phyloP scores from a whole-genome alignment of 2,113 vertebrate species.

The Eretmochelys imbricata region DNA sequence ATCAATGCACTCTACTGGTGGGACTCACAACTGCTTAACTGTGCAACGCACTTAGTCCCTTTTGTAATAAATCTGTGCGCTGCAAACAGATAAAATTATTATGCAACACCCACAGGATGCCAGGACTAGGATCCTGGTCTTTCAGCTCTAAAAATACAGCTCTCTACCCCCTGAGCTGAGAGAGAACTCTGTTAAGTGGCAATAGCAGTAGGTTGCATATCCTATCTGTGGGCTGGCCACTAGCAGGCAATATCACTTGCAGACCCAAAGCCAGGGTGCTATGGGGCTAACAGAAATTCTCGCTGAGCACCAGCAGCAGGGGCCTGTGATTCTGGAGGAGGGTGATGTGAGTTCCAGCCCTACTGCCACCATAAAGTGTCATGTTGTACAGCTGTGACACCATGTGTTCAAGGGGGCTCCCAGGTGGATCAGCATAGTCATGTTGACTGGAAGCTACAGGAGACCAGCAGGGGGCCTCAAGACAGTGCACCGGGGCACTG shows the following conservation, averaged over 20 bases:
- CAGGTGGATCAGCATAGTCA: neutral
- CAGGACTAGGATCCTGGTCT: neutral
- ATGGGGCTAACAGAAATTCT: neutral
- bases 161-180: accelerated
- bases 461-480: neutral
- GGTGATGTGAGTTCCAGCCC: neutral
- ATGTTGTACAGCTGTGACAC: accelerated
- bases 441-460: neutral
- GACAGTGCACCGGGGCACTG: neutral
- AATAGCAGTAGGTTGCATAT: neutral
- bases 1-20: neutral
- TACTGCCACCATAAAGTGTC: neutral
- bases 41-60: neutral
- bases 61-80: neutral
- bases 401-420: neutral
- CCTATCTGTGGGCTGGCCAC: neutral
- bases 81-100: neutral
- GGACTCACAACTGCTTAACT: neutral
- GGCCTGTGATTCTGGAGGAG: neutral
- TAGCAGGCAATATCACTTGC: neutral
- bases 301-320: neutral
- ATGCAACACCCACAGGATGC: neutral
- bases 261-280: neutral
- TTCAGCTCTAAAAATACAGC: neutral
- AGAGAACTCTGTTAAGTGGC: neutral